Percentiles rank a stretch among this genome's conserved stretches.
phyloP scores from a whole-genome alignment of 1,140 invertebrate genomes.

The Megalonaias nervosa region DNA sequence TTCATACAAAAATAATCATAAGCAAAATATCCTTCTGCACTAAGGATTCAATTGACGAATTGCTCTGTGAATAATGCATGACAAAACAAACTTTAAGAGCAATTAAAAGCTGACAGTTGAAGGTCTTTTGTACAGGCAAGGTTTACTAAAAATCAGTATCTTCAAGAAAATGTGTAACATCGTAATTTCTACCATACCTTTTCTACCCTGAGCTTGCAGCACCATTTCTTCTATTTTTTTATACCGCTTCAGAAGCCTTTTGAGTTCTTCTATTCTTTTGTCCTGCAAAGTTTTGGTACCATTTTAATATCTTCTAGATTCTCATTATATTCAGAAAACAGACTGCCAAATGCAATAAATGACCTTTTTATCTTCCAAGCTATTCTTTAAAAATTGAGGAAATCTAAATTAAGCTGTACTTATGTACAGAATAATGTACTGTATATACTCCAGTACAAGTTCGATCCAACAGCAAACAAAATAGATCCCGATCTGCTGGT shows the following conservation, averaged over 20 bases:
- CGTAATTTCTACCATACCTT: slow-evolving; percentile 44
- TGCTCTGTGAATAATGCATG: too few species aligned
- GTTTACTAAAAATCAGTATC: too few species aligned
- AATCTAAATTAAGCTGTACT: background rate
- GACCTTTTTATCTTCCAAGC: background rate
- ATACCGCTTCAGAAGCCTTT: slow-evolving; percentile 68
- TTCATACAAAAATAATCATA: too few species aligned
- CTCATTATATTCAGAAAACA: background rate
- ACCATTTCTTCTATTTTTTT: slow-evolving; percentile 69
- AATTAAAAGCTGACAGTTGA: too few species aligned
- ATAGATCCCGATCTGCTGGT: too few species aligned
- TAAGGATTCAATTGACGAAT: too few species aligned
- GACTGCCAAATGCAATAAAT: background rate
- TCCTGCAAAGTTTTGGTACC: slow-evolving; percentile 64
- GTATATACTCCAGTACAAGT: background rate
- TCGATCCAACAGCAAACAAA: too few species aligned
- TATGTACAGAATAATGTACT: background rate
- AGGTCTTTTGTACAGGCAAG: too few species aligned
- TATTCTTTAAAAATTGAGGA: background rate
- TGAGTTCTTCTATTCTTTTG: slow-evolving; percentile 71
- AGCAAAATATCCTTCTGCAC: too few species aligned
- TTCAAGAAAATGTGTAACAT: too few species aligned
- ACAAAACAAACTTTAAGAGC: too few species aligned
- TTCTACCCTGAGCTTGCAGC: slow-evolving; percentile 65
- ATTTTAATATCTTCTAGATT: background rate